phyloP scores from a whole-genome alignment of 2,888 invertebrate species.

The Plusia festucae region DNA sequence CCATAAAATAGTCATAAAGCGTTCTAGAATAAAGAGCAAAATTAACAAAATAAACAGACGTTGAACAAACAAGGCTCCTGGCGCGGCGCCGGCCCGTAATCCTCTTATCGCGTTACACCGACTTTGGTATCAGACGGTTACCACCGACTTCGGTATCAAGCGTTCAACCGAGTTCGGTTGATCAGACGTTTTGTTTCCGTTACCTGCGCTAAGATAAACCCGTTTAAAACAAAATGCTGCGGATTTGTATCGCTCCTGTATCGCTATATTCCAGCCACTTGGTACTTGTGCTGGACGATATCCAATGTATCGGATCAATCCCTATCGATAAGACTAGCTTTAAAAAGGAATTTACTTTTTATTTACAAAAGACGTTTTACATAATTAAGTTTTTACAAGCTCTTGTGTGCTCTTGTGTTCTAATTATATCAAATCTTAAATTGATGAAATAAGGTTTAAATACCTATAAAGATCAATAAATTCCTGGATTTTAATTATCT shows the following conservation, averaged over 20 bases:
- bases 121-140: constrained; percentile 44
- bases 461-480: no score
- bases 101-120: constrained; percentile 75
- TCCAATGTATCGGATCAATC: constrained; percentile 32
- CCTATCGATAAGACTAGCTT: constrained; percentile 15
- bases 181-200: constrained; percentile 69
- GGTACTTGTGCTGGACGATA: constrained; percentile 38
- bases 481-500: no score
- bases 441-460: no score
- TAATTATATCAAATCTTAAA: no score
- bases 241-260: constrained; percentile 55
- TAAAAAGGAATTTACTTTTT: not conserved
- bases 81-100: constrained; percentile 62
- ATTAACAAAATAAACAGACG: constrained; percentile 74
- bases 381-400: no score
- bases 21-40: constrained; percentile 63
- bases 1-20: constrained; percentile 40
- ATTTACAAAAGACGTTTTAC: not conserved
- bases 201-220: constrained; percentile 65
- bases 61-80: constrained; percentile 62
- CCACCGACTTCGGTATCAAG: not conserved
- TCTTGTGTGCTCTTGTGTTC: no score
- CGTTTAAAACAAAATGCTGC: constrained; percentile 63
- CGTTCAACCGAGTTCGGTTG: constrained; percentile 63
- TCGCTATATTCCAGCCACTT: constrained; percentile 26